Evolutionary conservation across 2,113 vertebrate genomes (phyloP), one percentile per base, ranked within the genome.

Genomic region (Phrynocephalus versicolor): DNA sequence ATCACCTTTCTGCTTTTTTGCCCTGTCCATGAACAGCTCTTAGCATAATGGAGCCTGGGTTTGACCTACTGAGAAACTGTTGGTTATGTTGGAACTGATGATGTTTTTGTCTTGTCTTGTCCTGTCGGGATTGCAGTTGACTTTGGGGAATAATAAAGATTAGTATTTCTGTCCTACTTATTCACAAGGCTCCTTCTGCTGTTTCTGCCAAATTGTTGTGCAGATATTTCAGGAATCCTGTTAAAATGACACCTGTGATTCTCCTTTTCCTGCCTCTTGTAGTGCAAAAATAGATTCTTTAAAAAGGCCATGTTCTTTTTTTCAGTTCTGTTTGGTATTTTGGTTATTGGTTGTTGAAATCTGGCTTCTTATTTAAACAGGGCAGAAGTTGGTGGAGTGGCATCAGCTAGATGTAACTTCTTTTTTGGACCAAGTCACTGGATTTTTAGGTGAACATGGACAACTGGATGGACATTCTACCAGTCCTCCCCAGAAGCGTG

Each of bases 331-430:
- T 10, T 70, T 79, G 5, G 23, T 84, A 0, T 0, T 85, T 88
- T 27, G 57, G 35, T 18, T 15, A 14, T 27, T 27, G 37, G 13
- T 14, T 72, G 4, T 73, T 84, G 85, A 85, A 58, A 37, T 78
- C 27, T 0, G 0, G 0, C n/a, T 89, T 85, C n/a, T 21, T 78
- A 23, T 45, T 91, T 93, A 79, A 85, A 85, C 90, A 99, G 99
- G 99, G 92, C 98, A 99, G 93, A 99, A 99, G 91, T 97, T 99
- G 90, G 98, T 99, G 92, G 99, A 99, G 93, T 99, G 98, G 98
- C 99, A 99, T 93, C 97, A 99, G 91, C 94, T 99, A 83, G 99
- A 99, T n/a, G 98, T 98, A 90, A 94, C 97, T 45, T 99, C 98
- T 30, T 99, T 99, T 93, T 92, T 99, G 95, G 99, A 99, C 94